Conservation (phyloP, 2,113 vertebrate genomes). For the Caracal caracal region DNA sequence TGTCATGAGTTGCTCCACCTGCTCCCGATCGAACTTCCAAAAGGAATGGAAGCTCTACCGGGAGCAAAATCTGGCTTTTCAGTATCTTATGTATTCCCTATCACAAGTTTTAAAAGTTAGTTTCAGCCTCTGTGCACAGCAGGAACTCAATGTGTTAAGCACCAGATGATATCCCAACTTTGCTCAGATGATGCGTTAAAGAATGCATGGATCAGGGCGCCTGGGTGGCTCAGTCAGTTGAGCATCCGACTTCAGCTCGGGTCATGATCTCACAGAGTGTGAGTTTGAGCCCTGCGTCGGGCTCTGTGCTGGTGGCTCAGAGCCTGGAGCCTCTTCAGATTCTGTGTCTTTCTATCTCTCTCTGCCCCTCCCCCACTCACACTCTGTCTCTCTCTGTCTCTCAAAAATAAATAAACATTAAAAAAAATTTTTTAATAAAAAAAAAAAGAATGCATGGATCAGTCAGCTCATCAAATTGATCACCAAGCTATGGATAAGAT, state of each 20-base stretch:
- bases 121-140: background rate
- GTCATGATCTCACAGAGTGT: too few relatives aligned
- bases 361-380: too few relatives aligned
- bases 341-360: too few relatives aligned
- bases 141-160: background rate
- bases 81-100: background rate
- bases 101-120: background rate
- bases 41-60: background rate
- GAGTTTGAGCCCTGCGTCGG: too few relatives aligned
- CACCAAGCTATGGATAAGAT: background rate
- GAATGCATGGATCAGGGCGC: background rate
- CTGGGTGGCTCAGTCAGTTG: too few relatives aligned
- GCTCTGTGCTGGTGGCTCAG: too few relatives aligned
- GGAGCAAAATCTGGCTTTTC: background rate
- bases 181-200: background rate
- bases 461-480: background rate
- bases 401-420: too few relatives aligned
- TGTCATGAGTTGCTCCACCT: background rate
- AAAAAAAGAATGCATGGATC: background rate
- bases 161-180: background rate
- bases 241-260: too few relatives aligned
- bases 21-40: background rate
- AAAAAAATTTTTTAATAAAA: background rate
- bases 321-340: too few relatives aligned
- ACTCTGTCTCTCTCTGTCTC: too few relatives aligned